Conservation (phyloP, 2,888 invertebrate genomes). For the Drosophila tripunctata region DNA sequence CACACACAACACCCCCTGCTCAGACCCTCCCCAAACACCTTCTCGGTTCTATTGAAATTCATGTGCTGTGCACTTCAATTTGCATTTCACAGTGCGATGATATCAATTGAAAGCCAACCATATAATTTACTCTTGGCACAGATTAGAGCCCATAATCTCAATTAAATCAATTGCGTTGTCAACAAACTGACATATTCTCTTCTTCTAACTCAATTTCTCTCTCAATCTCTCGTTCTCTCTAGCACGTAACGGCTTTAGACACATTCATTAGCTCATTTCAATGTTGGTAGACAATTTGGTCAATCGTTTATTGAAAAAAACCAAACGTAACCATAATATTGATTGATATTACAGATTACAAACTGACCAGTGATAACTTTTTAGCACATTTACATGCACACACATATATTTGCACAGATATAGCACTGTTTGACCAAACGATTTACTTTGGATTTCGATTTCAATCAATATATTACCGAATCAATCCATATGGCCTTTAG, state of each 20-base stretch:
- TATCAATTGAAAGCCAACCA: slow-evolving; percentile 32
- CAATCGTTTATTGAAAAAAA: not conserved
- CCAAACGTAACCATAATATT: slow-evolving; percentile 1
- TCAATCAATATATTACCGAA: too few species aligned
- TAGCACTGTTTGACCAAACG: not conserved
- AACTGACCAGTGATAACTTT: not conserved
- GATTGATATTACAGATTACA: not conserved
- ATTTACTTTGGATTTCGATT: too few species aligned
- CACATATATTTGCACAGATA: not conserved
- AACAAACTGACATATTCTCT: slow-evolving; percentile 13
- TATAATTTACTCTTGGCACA: slow-evolving; percentile 45
- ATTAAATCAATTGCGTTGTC: slow-evolving; percentile 67
- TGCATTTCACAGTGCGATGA: slow-evolving; percentile 42
- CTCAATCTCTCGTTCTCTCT: too few species aligned
- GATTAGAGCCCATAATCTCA: slow-evolving; percentile 55
- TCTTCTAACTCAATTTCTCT: not conserved
- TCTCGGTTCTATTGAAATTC: slow-evolving; percentile 20
- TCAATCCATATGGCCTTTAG: too few species aligned
- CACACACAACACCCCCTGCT: not conserved
- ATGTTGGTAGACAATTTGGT: not conserved
- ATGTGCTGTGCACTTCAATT: slow-evolving; percentile 57
- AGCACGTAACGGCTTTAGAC: slow-evolving; percentile 9
- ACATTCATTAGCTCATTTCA: slow-evolving; percentile 26
- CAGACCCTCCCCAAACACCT: too few species aligned
- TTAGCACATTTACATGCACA: not conserved